Evolutionary conservation across 2,113 vertebrate species (phyloP), one percentile per base, ranked within the genome.

Genomic region (Platichthys stellatus): DNA sequence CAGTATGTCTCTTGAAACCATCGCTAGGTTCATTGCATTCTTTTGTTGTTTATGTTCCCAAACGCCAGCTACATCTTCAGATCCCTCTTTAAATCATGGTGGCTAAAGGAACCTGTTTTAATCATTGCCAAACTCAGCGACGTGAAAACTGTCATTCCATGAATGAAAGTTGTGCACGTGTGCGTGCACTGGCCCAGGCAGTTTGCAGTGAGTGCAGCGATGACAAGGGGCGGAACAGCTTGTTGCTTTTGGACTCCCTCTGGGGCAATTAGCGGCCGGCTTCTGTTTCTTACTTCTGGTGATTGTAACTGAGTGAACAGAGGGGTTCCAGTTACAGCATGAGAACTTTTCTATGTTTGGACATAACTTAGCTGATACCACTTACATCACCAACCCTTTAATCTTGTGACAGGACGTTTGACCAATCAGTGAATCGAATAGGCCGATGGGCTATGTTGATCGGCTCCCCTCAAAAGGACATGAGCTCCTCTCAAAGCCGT

Each of bases 141-240:
- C 13, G 20, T 49, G 45, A 76, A 11, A 24, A 21, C 24, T 7
- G 17, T 54, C 24, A 14, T 47, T 66, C 2, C 62, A 58, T 21
- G 20, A 70, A 20, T n/a, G 0, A 18, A 62, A 57, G 43, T 21
- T 24, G 23, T 67, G 60, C 17, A 51, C 15, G 17, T 17, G 47
- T 17, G 47, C 69, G 60, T 56, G 56, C 2, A 40, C 38, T 28
- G 63, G 17, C 5, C 23, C 14, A 7, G 24, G 23, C 63, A 68
- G 69, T 58, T 54, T 49, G 28, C 69, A 14, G 51, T 70, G 43
- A 17, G 49, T 59, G 20, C 40, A 21, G 69, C 31, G 66, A 71
- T 78, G 77, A 80, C 80, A 69, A 54, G 57, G 15, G 58, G 61
- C 63, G 38, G 70, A 74, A 35, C 81, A 78, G 63, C 81, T 60